phyloP scores from a whole-genome alignment of 2,113 vertebrate genomes.

The human region DNA sequence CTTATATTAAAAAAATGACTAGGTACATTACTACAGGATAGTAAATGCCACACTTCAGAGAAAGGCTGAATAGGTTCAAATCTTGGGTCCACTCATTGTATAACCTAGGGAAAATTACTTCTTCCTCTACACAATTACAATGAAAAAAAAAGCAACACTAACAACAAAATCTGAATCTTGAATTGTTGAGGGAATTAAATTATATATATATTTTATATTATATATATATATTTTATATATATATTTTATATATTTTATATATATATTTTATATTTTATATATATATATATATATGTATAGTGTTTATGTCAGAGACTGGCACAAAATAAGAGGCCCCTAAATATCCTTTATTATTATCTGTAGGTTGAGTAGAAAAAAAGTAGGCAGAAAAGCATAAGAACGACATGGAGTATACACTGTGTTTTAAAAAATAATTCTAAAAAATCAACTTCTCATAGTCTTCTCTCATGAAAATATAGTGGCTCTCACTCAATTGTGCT shows the following conservation, averaged over 20 bases:
- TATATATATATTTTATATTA: not conserved
- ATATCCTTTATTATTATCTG: not conserved
- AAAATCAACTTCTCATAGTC: not conserved
- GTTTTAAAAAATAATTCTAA: not conserved
- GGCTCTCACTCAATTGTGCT: not conserved
- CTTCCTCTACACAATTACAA: not conserved
- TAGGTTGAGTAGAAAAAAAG: not conserved
- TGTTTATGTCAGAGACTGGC: not conserved
- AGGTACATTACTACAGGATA: too few relatives aligned
- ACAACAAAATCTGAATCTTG: not conserved
- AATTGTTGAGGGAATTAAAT: not conserved
- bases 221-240: too few relatives aligned
- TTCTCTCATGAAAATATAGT: not conserved
- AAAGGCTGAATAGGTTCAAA: not conserved
- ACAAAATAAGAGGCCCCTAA: not conserved
- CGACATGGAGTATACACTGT: accelerated
- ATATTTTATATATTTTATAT: not conserved
- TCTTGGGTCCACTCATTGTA: not conserved
- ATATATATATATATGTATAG: not conserved
- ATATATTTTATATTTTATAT: too few relatives aligned
- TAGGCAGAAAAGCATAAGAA: not conserved
- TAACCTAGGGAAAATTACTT: not conserved
- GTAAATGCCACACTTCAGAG: not conserved
- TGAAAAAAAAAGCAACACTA: not conserved
- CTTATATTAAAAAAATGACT: not conserved